Evolutionary conservation across 2,113 vertebrate species (phyloP).

Genomic region (Chaetodon auriga): DNA sequence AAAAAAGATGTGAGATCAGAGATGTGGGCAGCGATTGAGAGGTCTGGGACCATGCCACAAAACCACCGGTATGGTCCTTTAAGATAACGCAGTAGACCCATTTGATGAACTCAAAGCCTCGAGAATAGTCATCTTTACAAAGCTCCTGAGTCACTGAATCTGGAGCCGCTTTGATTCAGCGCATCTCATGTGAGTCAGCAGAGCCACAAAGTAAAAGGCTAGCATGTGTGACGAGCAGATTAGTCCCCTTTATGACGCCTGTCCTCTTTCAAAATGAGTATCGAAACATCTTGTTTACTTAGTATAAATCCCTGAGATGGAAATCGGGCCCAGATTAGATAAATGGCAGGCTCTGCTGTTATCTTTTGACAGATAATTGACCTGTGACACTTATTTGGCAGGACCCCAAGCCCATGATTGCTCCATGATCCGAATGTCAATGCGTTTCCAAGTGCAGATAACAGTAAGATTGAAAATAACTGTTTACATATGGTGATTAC

Average conservation of each 20-base stretch:
- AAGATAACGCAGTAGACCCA: slow-evolving; percentile 44
- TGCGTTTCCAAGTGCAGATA: slow-evolving; percentile 56
- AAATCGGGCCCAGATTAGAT: slow-evolving; percentile 65
- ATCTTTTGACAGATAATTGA: slow-evolving; percentile 79
- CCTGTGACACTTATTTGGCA: slow-evolving; percentile 74
- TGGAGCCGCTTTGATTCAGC: slow-evolving; percentile 59
- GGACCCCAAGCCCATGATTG: slow-evolving; percentile 50
- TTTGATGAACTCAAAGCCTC: slow-evolving; percentile 45
- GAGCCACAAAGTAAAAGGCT: slow-evolving; percentile 41
- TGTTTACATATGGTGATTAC: slow-evolving; percentile 45
- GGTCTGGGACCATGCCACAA: slow-evolving; percentile 5
- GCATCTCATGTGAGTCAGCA: slow-evolving; percentile 60
- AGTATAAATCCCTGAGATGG: slow-evolving; percentile 63
- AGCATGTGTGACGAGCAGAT: slow-evolving; percentile 66
- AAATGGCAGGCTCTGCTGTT: slow-evolving; percentile 56
- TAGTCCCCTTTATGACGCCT: slow-evolving; percentile 52
- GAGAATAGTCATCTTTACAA: slow-evolving; percentile 22
- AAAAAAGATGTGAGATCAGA: neutral
- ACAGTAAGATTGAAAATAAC: slow-evolving; percentile 57
- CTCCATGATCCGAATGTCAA: slow-evolving; percentile 66
- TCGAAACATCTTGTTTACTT: slow-evolving; percentile 66
- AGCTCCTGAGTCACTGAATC: slow-evolving; percentile 41
- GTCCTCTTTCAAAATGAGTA: slow-evolving; percentile 56
- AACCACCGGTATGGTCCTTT: slow-evolving; percentile 41
- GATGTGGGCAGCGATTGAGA: slow-evolving; percentile 13